Conservation (phyloP, 1,140 invertebrate genomes). For the Scylla paramamosain region DNA sequence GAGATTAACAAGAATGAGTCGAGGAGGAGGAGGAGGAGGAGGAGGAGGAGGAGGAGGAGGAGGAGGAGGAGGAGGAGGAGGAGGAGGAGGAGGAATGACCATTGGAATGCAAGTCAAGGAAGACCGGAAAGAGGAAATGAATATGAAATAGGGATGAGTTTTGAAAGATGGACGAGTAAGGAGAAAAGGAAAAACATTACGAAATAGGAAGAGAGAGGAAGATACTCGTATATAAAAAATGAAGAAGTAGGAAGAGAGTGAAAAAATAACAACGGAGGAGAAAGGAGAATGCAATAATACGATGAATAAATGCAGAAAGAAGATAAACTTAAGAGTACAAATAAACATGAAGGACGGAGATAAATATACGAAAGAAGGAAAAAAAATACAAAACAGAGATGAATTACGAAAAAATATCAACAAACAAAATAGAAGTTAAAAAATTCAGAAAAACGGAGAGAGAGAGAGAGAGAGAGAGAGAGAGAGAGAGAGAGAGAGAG, state of each 20-base stretch:
- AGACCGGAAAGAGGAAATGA: too few relatives aligned
- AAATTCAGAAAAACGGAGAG: background rate
- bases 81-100: background rate
- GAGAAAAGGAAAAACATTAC: background rate
- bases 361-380: too few relatives aligned
- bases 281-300: background rate
- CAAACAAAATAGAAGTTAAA: too few relatives aligned
- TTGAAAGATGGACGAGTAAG: background rate
- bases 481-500: background rate
- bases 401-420: too few relatives aligned
- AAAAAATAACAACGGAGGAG: background rate
- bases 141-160: background rate
- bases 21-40: background rate
- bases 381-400: too few relatives aligned
- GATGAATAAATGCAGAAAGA: too few relatives aligned
- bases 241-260: background rate
- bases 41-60: background rate
- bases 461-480: background rate
- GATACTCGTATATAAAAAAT: too few relatives aligned
- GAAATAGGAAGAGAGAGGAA: background rate
- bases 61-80: conserved; percentile 9
- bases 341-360: too few relatives aligned
- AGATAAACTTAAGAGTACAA: too few relatives aligned
- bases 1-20: conserved; percentile 8
- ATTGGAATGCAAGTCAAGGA: too few relatives aligned